A percentile compares a stretch with the other conserved stretches of the same genome.
phyloP scores from a whole-genome alignment of 2,113 vertebrate genomes.

The Antechinus flavipes region DNA sequence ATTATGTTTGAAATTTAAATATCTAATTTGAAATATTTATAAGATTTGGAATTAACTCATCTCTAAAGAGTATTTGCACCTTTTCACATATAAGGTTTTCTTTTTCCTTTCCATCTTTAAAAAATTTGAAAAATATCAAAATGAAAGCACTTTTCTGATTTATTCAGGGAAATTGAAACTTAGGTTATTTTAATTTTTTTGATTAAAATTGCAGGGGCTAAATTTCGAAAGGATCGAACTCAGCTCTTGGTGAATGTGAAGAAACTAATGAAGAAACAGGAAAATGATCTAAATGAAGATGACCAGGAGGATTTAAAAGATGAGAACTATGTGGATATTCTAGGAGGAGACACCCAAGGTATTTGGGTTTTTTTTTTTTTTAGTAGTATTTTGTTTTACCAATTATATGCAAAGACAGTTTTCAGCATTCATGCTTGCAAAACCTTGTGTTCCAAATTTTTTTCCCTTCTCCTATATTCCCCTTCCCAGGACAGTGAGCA shows the following conservation, averaged over 20 bases:
- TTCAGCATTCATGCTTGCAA: too few species aligned
- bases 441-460: too few species aligned
- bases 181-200: constrained; percentile 49
- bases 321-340: constrained; percentile 88
- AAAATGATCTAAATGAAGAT: constrained; percentile 71
- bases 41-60: not conserved
- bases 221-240: constrained; percentile 78
- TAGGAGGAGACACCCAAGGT: constrained; percentile 89
- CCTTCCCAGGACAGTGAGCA: too few species aligned
- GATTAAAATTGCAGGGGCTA: constrained; percentile 82
- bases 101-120: constrained; percentile 31
- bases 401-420: too few species aligned
- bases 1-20: constrained; percentile 29
- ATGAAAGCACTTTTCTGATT: constrained; percentile 33
- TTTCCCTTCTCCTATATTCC: too few species aligned
- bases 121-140: not conserved
- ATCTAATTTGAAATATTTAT: not conserved
- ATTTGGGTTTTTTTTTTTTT: constrained; percentile 14
- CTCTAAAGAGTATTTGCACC: not conserved
- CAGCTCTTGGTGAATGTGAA: constrained; percentile 86
- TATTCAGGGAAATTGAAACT: constrained; percentile 34
- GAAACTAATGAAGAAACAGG: constrained; percentile 81
- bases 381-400: too few species aligned
- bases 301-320: constrained; percentile 87
- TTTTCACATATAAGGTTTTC: constrained; percentile 48